A percentile compares a stretch with the other conserved stretches of the same genome.
phyloP scores from a whole-genome alignment of 2,888 invertebrate genomes.

The Tipula vernalis region DNA sequence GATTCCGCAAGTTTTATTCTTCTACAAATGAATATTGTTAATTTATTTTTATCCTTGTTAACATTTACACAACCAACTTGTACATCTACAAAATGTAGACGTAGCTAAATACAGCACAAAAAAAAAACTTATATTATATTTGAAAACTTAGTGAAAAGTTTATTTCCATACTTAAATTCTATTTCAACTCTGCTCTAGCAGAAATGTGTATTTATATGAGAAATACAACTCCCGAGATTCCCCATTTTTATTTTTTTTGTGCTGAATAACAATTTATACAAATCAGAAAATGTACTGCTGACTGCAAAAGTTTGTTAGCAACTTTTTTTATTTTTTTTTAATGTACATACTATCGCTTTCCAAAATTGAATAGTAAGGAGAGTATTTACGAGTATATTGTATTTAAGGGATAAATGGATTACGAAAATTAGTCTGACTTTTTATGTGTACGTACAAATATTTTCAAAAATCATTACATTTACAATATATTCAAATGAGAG shows the following conservation, averaged over 20 bases:
- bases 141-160: background rate
- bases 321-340: background rate
- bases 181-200: background rate
- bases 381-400: background rate
- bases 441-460: no score
- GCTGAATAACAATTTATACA: background rate
- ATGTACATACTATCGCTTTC: background rate
- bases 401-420: background rate
- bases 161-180: background rate
- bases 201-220: background rate
- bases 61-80: background rate
- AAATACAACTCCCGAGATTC: background rate
- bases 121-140: background rate
- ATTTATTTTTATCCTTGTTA: background rate
- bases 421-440: background rate
- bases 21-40: background rate
- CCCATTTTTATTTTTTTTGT: background rate
- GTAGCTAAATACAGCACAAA: background rate
- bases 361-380: background rate
- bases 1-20: background rate
- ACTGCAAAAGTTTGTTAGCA: background rate
- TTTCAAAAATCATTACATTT: no score
- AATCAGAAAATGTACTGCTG: background rate
- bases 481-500: no score
- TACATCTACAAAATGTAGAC: background rate